Base-by-base conservation (phyloP, 2,797 vertebrate species). In the Xenops minutus region DNA sequence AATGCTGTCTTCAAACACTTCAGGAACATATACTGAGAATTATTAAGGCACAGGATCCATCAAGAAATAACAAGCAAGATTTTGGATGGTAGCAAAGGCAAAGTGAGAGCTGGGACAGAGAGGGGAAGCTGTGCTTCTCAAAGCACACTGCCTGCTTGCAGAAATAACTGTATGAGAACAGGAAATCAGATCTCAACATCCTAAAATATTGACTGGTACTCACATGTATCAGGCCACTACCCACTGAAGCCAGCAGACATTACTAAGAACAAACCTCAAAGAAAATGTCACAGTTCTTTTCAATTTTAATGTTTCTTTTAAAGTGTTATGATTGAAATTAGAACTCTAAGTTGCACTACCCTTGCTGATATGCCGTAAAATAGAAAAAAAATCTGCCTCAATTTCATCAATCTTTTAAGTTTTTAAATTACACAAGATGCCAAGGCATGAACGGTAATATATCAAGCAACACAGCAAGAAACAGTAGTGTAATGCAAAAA, bases 71-170 rank as follows among this genome's bases (percentile, higher is more conserved):
- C 52, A 91, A 95, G 34, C n/a, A 72, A 56, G 22, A 29, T 88
- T 94, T 69, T 81, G 71, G 37, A 67, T 69, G 43, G 78, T 68
- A 96, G 74, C 63, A 93, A 91, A 95, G 52, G 69, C 58, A 88
- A 91, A 59, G 78, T 55, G 62, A 95, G 21, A 87, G 63, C 63
- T 62, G 34, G 6, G 6, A 41, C 3, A 21, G 15, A 73, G 7
- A 16, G 6, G 5, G 11, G 9, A 85, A 66, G n/a, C 30, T 51
- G 51, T 62, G 14, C 49, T 76, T 80, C 81, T 59, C 41, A 77
- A 73, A 95, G 67, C 14, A 43, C 36, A 54, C 37, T n/a, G 34
- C 9, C 29, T 79, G 85, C 76, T 67, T 56, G n/a, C 93, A 67
- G 63, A 85, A 85, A 85, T 72, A 84, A 82, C 41, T 89, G 6